These are phyloP conservation scores for Trematomus loennbergii DNA, from an alignment of 2,113 vertebrate species.

Conservation along the genomic window DNA sequence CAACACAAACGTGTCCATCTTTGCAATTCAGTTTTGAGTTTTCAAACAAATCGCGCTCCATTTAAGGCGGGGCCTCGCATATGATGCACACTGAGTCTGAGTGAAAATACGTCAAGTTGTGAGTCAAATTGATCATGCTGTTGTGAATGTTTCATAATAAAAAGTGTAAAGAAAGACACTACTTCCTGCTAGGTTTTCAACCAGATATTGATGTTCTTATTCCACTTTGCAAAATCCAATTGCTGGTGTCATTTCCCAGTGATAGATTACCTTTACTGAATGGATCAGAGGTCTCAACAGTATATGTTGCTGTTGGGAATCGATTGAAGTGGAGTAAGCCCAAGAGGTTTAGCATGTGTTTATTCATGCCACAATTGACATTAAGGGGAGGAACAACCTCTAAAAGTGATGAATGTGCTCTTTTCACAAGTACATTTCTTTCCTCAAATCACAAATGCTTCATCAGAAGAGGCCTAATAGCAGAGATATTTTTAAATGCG, in stretches of 20 bases:
- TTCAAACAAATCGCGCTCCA: too few species aligned
- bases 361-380: constrained; percentile 14
- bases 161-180: background rate
- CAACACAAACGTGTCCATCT: too few species aligned
- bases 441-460: too few species aligned
- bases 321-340: constrained; percentile 5
- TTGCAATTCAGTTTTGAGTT: too few species aligned
- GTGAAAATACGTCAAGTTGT: too few species aligned
- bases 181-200: background rate
- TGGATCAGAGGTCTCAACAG: constrained; percentile 10
- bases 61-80: too few species aligned
- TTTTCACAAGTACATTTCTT: background rate
- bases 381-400: background rate
- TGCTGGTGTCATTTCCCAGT: background rate
- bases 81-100: too few species aligned
- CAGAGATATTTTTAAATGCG: too few species aligned
- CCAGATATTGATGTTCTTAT: constrained; percentile 14
- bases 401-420: constrained; percentile 16
- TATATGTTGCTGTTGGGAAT: constrained; percentile 17
- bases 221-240: constrained; percentile 20
- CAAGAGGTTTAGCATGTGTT: constrained; percentile 15
- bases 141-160: too few species aligned
- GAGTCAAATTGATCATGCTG: too few species aligned
- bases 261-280: constrained; percentile 27
- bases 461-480: too few species aligned